phyloP scores from a whole-genome alignment of 2,113 vertebrate species.

The Ammodytes dubius region DNA sequence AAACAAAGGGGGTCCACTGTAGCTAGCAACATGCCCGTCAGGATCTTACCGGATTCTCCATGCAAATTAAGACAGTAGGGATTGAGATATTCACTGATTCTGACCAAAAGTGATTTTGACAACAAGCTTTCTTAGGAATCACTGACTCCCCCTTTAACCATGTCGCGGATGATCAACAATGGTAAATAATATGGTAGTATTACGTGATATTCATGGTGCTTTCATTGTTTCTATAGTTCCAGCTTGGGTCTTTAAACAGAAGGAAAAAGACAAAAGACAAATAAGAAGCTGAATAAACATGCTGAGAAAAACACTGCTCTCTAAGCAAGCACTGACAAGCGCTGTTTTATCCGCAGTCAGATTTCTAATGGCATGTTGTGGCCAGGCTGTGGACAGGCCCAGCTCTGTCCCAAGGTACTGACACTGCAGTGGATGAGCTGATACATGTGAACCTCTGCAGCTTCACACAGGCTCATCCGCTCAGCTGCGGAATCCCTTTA shows the following conservation, averaged over 20 bases:
- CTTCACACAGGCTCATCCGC: slow-evolving; percentile 74
- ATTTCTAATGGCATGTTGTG: slow-evolving; percentile 76
- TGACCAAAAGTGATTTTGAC: too few relatives aligned
- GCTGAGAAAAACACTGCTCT: background rate
- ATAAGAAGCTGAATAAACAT: background rate
- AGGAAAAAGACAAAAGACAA: background rate
- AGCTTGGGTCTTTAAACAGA: background rate
- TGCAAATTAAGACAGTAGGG: too few relatives aligned
- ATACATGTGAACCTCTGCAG: slow-evolving; percentile 56
- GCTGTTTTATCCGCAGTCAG: slow-evolving; percentile 76
- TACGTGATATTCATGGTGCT: background rate
- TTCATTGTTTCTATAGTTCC: background rate
- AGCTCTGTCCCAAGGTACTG: slow-evolving; percentile 78
- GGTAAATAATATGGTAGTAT: background rate
- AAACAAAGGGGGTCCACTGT: too few relatives aligned
- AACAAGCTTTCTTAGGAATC: too few relatives aligned
- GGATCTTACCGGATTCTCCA: too few relatives aligned
- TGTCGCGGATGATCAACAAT: background rate
- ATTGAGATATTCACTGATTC: too few relatives aligned
- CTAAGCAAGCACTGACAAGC: slow-evolving; percentile 50
- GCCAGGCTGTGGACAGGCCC: slow-evolving; percentile 71
- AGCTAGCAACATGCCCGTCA: too few relatives aligned
- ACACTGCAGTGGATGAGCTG: slow-evolving; percentile 73
- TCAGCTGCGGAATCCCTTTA: slow-evolving; percentile 52
- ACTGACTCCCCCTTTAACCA: background rate